Evolutionary conservation across 2,888 invertebrate species (phyloP), one percentile per base, ranked within the genome.

Genomic region (Fabriciana adippe): DNA sequence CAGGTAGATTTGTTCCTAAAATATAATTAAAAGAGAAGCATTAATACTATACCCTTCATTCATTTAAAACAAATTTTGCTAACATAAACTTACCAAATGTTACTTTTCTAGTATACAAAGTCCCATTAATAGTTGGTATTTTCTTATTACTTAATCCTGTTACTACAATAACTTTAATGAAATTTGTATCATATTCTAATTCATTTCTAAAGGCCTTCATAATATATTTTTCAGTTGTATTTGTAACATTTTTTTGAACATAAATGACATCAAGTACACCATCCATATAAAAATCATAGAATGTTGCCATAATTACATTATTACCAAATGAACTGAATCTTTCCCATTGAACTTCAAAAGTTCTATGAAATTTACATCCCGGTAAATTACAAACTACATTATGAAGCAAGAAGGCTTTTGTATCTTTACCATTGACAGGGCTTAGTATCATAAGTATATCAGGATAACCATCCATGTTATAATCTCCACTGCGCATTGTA

Each of bases 401-500:
- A 81, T 97, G 95, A 48, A 98, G 82, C 15, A 98, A 88, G 77
- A 97, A 96, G 0, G 96, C 95, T 79, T 94, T 94, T 15, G 94
- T 94, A 70, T 87, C 88, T 74, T 89, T 85, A 57, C 83, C 83
- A 69, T 84, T 86, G 0, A 85, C 77, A 56, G 92, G 91, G 68
- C 89, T 83, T 6, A 98, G 82, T 0, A 97, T 96, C 62, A 97
- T 95, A 51, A 99, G 86, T 57, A 99, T 90, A 89, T 99, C 99
- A 5, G 98, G 98, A 89, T 96, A 99, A 0, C 99, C 99, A 88
- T 99, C 99, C 95, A 99, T 96, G 82, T 99, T 98, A 78, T 97
- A 98, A 85, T 99, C 99, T 2, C 98, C 99, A 75, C 96, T 96
- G 48, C 97, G 94, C 74, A 98, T 93, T 0, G 97, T 97, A 60